These are phyloP conservation scores for Rousettus leschenaultii DNA, from an alignment of 2,113 vertebrate genomes.

Conservation along the genomic window DNA sequence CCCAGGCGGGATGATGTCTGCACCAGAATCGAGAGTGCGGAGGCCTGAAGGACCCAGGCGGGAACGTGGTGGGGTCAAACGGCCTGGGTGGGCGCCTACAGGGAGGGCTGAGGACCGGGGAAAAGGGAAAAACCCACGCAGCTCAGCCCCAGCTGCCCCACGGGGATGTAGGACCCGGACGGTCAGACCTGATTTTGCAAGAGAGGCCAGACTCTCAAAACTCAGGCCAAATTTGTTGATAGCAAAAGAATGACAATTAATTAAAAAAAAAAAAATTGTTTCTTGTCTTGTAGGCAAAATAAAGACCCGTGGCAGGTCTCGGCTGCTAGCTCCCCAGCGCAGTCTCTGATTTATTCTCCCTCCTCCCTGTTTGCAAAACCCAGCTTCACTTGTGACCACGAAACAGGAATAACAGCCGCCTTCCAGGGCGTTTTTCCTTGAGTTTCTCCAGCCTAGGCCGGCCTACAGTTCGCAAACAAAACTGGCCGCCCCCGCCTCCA, in stretches of 20 bases:
- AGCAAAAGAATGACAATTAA: neutral
- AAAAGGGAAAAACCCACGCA: fast-evolving
- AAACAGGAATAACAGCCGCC: neutral
- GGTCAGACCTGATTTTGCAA: neutral
- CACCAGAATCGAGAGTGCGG: fast-evolving
- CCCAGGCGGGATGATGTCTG: neutral
- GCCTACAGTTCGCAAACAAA: neutral
- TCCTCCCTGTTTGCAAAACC: neutral
- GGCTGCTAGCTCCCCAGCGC: fast-evolving
- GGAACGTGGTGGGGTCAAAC: fast-evolving
- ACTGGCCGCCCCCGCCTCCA: neutral
- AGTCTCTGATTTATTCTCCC: neutral
- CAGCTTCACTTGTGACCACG: fast-evolving
- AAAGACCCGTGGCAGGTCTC: neutral
- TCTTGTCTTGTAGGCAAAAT: neutral
- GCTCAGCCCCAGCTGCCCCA: fast-evolving
- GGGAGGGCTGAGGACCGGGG: fast-evolving
- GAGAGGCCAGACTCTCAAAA: neutral
- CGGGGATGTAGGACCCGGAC: fast-evolving
- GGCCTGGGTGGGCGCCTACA: fast-evolving
- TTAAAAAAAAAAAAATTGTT: neutral
- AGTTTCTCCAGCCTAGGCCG: neutral
- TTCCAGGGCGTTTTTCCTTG: neutral
- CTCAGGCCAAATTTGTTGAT: neutral
- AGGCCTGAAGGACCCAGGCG: neutral